Conservation (phyloP, 2,888 invertebrate species). For the Apocheima hispidaria region DNA sequence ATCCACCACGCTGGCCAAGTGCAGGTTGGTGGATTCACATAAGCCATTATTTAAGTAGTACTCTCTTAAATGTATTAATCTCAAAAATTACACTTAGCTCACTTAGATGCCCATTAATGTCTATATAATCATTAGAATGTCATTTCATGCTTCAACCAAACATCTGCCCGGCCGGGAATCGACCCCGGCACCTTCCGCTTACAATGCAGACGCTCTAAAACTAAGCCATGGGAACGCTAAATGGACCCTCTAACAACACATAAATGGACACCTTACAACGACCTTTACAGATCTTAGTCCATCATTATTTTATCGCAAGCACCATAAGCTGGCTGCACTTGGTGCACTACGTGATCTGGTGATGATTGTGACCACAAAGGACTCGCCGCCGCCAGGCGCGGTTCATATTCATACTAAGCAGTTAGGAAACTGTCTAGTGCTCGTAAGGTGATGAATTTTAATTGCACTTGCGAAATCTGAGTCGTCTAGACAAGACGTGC, state of each 20-base stretch:
- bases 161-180: no score
- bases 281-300: conserved; percentile 4
- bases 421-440: conserved; percentile 17
- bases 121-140: no score
- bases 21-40: no score
- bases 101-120: no score
- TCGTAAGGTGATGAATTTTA: conserved; percentile 20
- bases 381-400: conserved; percentile 2
- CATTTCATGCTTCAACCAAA: no score
- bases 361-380: conserved; percentile 18
- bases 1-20: no score
- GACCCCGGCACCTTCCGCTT: no score
- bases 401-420: conserved; percentile 23
- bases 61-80: no score
- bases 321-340: conserved; percentile 1
- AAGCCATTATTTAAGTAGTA: no score
- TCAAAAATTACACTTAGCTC: no score
- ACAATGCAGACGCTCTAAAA: no score
- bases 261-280: conserved; percentile 5
- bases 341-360: conserved; percentile 7
- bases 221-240: no score
- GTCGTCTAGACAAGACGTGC: conserved; percentile 19
- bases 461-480: conserved; percentile 22
- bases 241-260: not conserved
- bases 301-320: conserved; percentile 10